phyloP scores from a whole-genome alignment of 2,888 invertebrate genomes.

The Pseudolycoriella hygida region DNA sequence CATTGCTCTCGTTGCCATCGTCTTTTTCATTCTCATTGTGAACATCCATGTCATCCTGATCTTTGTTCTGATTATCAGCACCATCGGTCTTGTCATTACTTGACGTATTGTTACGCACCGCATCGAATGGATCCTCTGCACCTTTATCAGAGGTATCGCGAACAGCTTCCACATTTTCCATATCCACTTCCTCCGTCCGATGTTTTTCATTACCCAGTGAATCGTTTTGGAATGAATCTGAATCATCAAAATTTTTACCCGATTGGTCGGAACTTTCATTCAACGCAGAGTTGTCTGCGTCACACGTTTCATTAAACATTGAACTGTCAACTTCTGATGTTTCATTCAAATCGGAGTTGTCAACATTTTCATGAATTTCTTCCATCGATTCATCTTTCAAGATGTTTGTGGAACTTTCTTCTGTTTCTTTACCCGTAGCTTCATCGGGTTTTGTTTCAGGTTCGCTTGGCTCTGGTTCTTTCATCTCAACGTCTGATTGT shows the following conservation, averaged over 20 bases:
- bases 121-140: slow-evolving; percentile 5
- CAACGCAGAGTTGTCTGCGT: neutral
- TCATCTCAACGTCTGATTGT: neutral
- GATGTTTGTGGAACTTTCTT: too few relatives aligned
- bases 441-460: neutral
- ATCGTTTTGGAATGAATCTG: too few relatives aligned
- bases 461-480: neutral
- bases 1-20: neutral
- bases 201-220: neutral
- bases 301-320: neutral
- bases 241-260: too few relatives aligned
- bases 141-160: neutral
- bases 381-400: too few relatives aligned
- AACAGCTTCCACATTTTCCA: neutral
- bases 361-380: neutral
- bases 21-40: neutral
- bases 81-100: neutral
- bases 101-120: neutral
- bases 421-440: too few relatives aligned
- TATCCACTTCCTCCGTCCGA: neutral
- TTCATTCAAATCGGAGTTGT: neutral
- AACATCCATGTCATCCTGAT: neutral
- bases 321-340: neutral
- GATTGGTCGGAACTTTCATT: too few relatives aligned
- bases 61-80: neutral